These are phyloP conservation scores for Abramis brama DNA, from an alignment of 2,113 vertebrate genomes.

Conservation along the genomic window DNA sequence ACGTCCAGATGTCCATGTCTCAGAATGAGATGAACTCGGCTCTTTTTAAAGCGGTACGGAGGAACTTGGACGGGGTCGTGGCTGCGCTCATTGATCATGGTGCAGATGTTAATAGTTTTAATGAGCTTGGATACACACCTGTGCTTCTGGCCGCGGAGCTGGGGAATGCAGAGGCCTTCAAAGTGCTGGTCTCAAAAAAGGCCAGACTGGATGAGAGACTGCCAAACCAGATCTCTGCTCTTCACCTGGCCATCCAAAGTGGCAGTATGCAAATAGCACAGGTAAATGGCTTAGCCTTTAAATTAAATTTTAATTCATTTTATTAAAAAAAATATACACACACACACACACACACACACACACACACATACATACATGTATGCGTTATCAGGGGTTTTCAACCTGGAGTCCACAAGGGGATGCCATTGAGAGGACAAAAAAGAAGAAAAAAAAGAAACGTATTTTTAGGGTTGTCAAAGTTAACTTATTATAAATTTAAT, in stretches of 20 bases:
- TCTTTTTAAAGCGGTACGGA: constrained; percentile 80
- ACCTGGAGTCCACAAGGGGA: not conserved
- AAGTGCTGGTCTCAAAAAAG: constrained; percentile 67
- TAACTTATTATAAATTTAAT: not conserved
- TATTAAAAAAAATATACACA: too few relatives aligned
- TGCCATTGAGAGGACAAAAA: not conserved
- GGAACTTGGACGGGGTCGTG: constrained; percentile 68
- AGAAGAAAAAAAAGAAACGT: too few relatives aligned
- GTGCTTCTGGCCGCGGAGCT: constrained; percentile 76
- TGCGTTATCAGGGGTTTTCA: too few relatives aligned
- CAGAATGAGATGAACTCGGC: constrained; percentile 61
- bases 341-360: too few relatives aligned
- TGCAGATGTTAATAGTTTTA: constrained; percentile 67
- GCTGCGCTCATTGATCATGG: constrained; percentile 73
- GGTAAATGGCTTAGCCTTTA: not conserved
- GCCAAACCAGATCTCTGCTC: constrained; percentile 70
- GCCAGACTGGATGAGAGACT: constrained; percentile 66
- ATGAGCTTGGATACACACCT: constrained; percentile 75
- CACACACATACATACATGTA: too few relatives aligned
- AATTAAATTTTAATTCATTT: too few relatives aligned
- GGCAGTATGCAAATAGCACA: constrained; percentile 67
- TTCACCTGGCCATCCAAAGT: constrained; percentile 76
- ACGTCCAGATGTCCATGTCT: constrained; percentile 61
- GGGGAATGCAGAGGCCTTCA: constrained; percentile 73
- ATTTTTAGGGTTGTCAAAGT: not conserved